Evolutionary conservation across 2,113 vertebrate genomes (phyloP), one percentile per base, ranked within the genome.

Genomic region (Chloroceryle aenea): DNA sequence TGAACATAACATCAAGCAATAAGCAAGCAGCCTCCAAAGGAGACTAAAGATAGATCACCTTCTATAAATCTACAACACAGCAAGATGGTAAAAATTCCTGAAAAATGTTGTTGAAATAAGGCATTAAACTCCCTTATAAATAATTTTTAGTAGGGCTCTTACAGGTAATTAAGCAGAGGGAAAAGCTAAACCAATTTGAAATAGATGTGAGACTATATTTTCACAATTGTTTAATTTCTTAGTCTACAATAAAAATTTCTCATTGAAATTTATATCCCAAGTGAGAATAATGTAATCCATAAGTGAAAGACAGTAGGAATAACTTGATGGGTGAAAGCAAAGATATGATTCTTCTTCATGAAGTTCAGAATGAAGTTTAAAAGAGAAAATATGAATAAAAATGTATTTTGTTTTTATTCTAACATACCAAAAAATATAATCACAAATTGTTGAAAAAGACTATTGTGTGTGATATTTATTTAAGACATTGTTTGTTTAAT

Each of bases 71-170:
- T 90, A 17, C 15, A 90, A 55, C 47, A 50, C 45, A 85, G 38
- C 63, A 91, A 4, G 16, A 95, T 32, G 80, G 42, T 58, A 74
- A 38, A 83, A 94, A 90, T 95, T 96, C 85, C 82, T 85, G 59
- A 80, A 87, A 82, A 62, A 12, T 27, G 32, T 26, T 56, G 45
- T 43, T 91, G 91, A 96, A 94, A 83, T 79, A 77, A 2, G 4
- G 12, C 59, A 85, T 64, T 96, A 87, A 83, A 79, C 47, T 79
- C 42, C n/a, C 67, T 72, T 77, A 62, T 89, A 97, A 96, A 96
- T 96, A 67, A 85, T 66, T 94, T 96, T 95, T 93, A 95, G 62
- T 87, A 87, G 21, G 15, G 38, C 15, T 81, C 5, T 77, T 68
- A 50, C 78, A 93, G 86, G 89, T 89, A 94, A 94, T 95, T 93